Evolutionary conservation across 2,797 vertebrate genomes (phyloP).

Genomic region (Scyliorhinus canicula): DNA sequence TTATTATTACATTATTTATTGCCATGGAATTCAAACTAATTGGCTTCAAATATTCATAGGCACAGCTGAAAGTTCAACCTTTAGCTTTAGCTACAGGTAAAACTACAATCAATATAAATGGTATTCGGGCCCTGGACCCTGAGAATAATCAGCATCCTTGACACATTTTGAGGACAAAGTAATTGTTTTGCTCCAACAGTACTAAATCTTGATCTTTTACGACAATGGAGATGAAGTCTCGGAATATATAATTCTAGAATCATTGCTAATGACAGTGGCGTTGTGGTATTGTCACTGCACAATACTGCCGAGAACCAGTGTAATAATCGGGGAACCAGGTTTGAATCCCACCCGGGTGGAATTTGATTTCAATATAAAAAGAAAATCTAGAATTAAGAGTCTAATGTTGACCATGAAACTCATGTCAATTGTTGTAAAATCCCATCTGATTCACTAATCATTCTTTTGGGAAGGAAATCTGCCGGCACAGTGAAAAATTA

Average conservation of each 20-base stretch:
- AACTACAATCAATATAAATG: conserved; percentile 1
- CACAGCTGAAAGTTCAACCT: background rate
- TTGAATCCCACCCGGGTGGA: no score
- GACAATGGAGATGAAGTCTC: background rate
- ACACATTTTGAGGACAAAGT: background rate
- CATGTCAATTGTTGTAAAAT: no score
- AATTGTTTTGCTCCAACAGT: background rate
- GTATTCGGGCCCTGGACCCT: background rate
- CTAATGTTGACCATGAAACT: no score
- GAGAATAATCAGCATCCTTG: background rate
- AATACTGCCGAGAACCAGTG: no score
- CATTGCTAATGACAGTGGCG: background rate
- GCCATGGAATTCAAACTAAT: background rate
- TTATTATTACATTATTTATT: background rate
- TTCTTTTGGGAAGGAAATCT: no score
- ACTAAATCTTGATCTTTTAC: background rate
- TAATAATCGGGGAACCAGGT: no score
- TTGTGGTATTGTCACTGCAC: no score
- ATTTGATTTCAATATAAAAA: no score
- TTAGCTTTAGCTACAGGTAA: background rate
- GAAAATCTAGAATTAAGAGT: no score
- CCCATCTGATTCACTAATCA: no score
- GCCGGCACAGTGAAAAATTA: no score
- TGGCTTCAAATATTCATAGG: background rate
- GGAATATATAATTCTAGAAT: background rate